Evolutionary conservation across 2,888 invertebrate genomes (phyloP).

Genomic region (Gonocerus acuteangulatus): DNA sequence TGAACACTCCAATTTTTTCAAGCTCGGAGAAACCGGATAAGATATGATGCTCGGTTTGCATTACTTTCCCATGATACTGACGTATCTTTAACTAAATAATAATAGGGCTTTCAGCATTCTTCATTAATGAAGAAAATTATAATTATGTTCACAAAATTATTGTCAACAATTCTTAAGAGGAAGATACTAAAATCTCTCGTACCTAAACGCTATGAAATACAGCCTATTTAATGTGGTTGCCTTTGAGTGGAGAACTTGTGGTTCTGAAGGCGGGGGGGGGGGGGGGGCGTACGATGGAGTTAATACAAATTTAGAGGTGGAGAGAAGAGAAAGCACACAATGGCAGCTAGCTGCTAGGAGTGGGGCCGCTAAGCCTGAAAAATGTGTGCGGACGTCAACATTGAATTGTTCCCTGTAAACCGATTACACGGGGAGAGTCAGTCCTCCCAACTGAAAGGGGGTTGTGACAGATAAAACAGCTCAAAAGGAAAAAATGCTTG

Average conservation of each 20-base stretch:
- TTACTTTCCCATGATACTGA: too few species aligned
- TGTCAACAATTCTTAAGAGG: too few species aligned
- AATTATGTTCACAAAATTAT: too few species aligned
- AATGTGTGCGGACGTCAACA: conserved; percentile 28
- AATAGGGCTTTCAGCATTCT: too few species aligned
- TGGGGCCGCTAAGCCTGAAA: conserved; percentile 19
- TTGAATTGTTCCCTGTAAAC: conserved; percentile 27
- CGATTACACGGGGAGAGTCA: conserved; percentile 24
- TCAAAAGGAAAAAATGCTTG: conserved; percentile 23
- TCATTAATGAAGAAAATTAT: too few species aligned
- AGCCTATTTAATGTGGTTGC: neutral
- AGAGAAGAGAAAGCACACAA: conserved; percentile 6
- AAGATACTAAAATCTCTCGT: too few species aligned
- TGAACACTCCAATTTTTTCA: too few species aligned
- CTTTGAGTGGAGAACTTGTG: neutral
- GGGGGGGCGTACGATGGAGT: neutral
- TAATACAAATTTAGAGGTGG: conserved; percentile 2
- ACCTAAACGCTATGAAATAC: conserved; percentile 1
- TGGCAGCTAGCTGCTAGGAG: too few species aligned
- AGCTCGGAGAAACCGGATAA: too few species aligned
- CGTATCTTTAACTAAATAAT: too few species aligned
- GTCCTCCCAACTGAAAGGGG: conserved; percentile 17
- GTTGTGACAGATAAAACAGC: conserved; percentile 28
- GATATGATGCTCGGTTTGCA: too few species aligned
- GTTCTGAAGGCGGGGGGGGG: neutral